Conservation (phyloP, 1,140 invertebrate genomes). For the Ooceraea biroi region DNA sequence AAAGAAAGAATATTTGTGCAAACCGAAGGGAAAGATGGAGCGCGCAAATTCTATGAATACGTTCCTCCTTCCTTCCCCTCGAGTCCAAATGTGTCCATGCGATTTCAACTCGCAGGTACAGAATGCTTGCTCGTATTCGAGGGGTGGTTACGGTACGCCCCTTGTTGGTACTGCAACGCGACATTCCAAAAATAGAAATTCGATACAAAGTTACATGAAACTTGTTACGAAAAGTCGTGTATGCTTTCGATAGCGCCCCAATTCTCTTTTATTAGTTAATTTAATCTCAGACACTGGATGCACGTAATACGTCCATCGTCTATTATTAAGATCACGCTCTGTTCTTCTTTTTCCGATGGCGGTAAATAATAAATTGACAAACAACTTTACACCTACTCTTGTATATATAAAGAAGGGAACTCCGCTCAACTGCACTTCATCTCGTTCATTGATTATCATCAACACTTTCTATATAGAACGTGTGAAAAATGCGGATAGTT, state of each 20-base stretch:
- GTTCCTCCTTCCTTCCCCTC: conserved; percentile 66
- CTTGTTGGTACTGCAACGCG: not conserved
- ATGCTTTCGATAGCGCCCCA: not conserved
- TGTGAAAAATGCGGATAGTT: not conserved
- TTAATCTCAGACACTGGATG: not conserved
- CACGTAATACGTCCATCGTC: not conserved
- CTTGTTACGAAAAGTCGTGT: conserved; percentile 6
- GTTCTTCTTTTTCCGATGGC: too few relatives aligned
- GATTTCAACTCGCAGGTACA: conserved; percentile 74
- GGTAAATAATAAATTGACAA: conserved; percentile 21
- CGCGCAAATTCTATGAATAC: conserved; percentile 77
- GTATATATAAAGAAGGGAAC: not conserved
- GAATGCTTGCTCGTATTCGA: conserved; percentile 13
- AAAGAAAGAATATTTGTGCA: conserved; percentile 65
- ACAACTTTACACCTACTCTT: not conserved
- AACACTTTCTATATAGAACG: not conserved
- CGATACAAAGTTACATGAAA: conserved; percentile 1
- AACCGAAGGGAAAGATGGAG: conserved; percentile 47
- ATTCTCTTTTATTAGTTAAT: not conserved
- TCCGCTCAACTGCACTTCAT: not conserved
- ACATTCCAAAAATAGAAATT: conserved; percentile 20
- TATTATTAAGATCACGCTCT: not conserved
- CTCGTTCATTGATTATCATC: not conserved
- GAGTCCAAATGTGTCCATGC: conserved; percentile 78
- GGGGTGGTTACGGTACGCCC: conserved; percentile 2